These are phyloP conservation scores for Cotesia glomerata DNA, from an alignment of 1,140 invertebrate genomes.

Conservation along the genomic window DNA sequence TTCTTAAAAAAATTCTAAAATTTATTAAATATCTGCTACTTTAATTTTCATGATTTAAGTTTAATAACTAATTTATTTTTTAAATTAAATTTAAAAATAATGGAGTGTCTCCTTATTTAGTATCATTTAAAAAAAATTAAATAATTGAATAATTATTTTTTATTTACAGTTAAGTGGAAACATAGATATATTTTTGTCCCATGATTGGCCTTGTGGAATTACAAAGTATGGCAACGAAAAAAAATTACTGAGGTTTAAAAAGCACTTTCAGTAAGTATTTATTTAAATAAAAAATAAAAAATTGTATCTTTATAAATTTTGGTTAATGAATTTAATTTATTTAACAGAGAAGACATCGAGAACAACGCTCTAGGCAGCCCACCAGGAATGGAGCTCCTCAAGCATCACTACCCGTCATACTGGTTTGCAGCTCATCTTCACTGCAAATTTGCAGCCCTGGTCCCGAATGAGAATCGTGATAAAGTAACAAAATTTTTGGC, in stretches of 20 bases:
- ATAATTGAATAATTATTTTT: background rate
- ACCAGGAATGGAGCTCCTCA: constrained; percentile 80
- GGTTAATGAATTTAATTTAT: constrained; percentile 26
- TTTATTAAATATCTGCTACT: too few relatives aligned
- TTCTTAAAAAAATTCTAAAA: too few relatives aligned
- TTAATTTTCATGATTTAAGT: too few relatives aligned
- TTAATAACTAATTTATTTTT: too few relatives aligned
- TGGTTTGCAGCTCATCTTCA: constrained; percentile 99
- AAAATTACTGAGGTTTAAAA: constrained; percentile 81
- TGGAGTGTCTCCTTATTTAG: background rate
- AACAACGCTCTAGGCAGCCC: constrained; percentile 82
- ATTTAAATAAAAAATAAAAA: constrained; percentile 20
- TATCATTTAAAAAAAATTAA: background rate
- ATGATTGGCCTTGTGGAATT: constrained; percentile 95
- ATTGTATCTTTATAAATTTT: background rate
- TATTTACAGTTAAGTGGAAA: constrained; percentile 70
- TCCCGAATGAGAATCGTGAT: constrained; percentile 63
- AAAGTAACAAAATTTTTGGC: constrained; percentile 88
- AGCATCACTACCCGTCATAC: constrained; percentile 80
- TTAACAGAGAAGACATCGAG: constrained; percentile 80
- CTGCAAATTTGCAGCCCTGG: constrained; percentile 90
- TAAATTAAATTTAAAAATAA: too few relatives aligned
- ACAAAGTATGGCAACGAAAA: constrained; percentile 85
- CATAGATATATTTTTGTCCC: constrained; percentile 91
- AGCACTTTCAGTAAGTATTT: constrained; percentile 77